Evolutionary conservation across 2,113 vertebrate genomes (phyloP), one percentile per base, ranked within the genome.

Genomic region (Notiomystis cincta): DNA sequence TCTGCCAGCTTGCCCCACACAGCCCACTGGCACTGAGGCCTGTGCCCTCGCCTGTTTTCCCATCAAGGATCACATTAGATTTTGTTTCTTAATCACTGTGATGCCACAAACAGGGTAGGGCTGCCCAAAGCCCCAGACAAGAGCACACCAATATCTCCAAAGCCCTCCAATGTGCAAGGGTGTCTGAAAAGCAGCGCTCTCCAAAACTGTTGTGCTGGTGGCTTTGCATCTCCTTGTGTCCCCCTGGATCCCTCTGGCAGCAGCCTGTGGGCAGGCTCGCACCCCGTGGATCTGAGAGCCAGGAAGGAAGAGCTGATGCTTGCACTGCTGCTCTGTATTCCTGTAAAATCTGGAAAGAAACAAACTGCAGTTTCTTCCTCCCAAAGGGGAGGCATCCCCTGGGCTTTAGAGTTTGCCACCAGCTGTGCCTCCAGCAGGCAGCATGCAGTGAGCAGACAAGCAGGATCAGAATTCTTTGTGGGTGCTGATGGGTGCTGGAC

Each of bases 71-170:
- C 4, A 53, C 2, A 45, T 90, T 89, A 81, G 45, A 33, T 96
- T 95, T 95, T 96, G 97, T 95, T 92, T 93, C 91, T 89, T 95
- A 97, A 97, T 92, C 66, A 48, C 80, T 54, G 92, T 57, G 76
- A 86, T 93, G 92, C 92, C 93, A 96, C 81, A 35, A 82, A 15
- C 48, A 28, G 75, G 15, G 51, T 6, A 66, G 95, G 89, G 80
- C 91, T 87, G 85, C 91, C 44, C 85, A 75, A 57, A 82, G 90
- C 87, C 40, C 45, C 11, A 54, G 76, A 70, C 23, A 28, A 54
- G 86, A 61, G 42, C 31, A 11, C 87, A 95, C 78, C 89, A 56
- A 2, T 44, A 31, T 80, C 94, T 88, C 89, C 57, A 64, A 77
- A 90, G 90, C 82, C 84, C 87, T 96, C 22, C 9, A 17, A 2